Base-by-base conservation (phyloP, 2,888 invertebrate genomes). In the Scaptomyza parva region DNA sequence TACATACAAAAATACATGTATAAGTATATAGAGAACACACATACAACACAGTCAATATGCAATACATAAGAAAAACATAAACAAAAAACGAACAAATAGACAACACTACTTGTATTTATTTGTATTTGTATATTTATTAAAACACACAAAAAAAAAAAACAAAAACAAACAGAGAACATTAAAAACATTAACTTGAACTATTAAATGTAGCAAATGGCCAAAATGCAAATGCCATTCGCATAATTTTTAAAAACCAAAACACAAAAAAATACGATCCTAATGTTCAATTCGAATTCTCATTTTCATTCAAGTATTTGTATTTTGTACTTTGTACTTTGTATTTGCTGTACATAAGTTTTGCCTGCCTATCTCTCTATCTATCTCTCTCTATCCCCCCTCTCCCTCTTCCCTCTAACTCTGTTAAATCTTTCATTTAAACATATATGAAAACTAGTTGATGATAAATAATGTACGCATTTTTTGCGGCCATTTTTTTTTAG, bases 41-140 rank as follows among this genome's bases (percentile, higher is more conserved):
- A 65, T 59, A 54, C 53, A 57, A 53, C 53, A 69, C 72, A 74
- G 71, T 66, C 80, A 72, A 74, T 70, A 75, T 62, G 55, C 72
- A 69, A 77, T 62, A 47, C 70, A 65, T 11, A 55, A 59, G 7
- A 35, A 50, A 59, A 67, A 40, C 40, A 9, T 33, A 33, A 17
- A 37, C 9, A 64, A 43, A 57, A 22, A 5, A 28, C 9, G 9
- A 28, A 28, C 57, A 52, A 53, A 43, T 66, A 58, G 40, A 57
- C 57, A 69, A 71, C 48, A 68, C 59, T 66, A 73, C 63, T 76
- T 89, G 88, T 88, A 88, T 88, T 89, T 86, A 89, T 89, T 89
- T 89, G 86, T 88, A 88, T 86, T 88, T 87, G 88, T 88, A 87
- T 88, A 88, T 88, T 88, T 59, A 70, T n/a, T n/a, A 76, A 64